Evolutionary conservation across 2,888 invertebrate species (phyloP).

Genomic region (Stenolophus ochropezus): DNA sequence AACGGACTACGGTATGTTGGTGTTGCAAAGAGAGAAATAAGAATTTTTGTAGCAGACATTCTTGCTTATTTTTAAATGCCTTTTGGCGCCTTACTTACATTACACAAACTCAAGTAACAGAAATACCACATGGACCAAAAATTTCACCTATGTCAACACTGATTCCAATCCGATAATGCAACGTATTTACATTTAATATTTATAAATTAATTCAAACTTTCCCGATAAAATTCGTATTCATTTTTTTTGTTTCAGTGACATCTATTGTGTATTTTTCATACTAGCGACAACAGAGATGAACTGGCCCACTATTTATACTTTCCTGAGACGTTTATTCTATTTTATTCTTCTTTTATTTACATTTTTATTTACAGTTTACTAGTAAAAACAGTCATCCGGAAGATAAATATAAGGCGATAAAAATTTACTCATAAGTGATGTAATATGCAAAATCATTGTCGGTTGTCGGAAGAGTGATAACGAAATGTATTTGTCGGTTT

Average conservation of each 20-base stretch:
- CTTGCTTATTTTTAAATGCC: slow-evolving; percentile 9
- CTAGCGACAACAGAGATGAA: too few species aligned
- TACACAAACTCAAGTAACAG: neutral
- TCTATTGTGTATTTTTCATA: too few species aligned
- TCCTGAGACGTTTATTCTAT: too few species aligned
- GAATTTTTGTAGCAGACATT: slow-evolving; percentile 24
- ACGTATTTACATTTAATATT: too few species aligned
- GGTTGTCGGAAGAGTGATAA: slow-evolving; percentile 14
- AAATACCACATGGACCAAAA: neutral
- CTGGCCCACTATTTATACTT: too few species aligned
- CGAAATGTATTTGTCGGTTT: slow-evolving; percentile 12
- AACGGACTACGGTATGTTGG: neutral
- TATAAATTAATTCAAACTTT: too few species aligned
- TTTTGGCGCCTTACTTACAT: slow-evolving; percentile 5
- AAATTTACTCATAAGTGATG: slow-evolving; percentile 12
- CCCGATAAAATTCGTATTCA: too few species aligned
- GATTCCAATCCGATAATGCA: neutral
- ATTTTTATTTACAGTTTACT: too few species aligned
- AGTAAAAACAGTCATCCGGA: neutral
- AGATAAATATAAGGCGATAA: neutral
- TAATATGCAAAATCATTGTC: slow-evolving; percentile 16
- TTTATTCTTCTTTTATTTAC: too few species aligned
- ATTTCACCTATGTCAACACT: neutral
- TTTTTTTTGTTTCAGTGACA: too few species aligned
- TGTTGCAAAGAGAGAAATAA: slow-evolving; percentile 6